Evolutionary conservation across 2,113 vertebrate species (phyloP).

Genomic region (Ceratotherium simum): DNA sequence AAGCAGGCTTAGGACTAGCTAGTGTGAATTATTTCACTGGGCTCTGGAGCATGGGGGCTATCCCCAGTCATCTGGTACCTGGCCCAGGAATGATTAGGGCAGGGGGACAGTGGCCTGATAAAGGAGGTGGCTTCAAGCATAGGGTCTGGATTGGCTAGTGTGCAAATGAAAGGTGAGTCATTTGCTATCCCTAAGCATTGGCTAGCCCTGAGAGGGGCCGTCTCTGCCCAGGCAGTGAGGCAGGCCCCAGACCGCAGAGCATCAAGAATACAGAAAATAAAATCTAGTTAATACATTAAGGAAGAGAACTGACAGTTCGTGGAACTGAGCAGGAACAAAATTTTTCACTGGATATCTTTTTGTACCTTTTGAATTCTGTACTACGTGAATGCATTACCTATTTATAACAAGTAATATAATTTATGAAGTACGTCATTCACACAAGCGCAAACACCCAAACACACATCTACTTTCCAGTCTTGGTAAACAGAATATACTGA

Average conservation of each 20-base stretch:
- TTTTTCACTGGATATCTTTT: neutral
- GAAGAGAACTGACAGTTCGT: neutral
- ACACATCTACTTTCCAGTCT: too few relatives aligned
- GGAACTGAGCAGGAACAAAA: neutral
- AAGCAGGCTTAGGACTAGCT: neutral
- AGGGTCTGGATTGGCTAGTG: neutral
- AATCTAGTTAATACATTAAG: neutral
- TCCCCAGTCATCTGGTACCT: accelerated
- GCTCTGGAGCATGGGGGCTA: neutral
- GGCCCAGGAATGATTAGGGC: too few relatives aligned
- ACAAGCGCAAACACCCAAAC: neutral
- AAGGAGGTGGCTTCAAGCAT: accelerated
- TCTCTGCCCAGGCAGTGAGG: neutral
- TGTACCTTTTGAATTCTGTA: neutral
- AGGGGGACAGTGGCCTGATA: too few relatives aligned
- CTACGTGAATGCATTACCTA: neutral
- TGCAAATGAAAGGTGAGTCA: neutral
- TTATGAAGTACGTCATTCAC: neutral
- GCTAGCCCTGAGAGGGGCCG: too few relatives aligned
- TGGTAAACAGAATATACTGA: neutral
- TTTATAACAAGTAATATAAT: neutral
- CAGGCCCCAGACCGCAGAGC: neutral
- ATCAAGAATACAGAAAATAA: neutral
- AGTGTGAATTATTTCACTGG: neutral
- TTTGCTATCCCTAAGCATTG: neutral